A percentile compares a stretch with the other conserved stretches of the same genome.
Conservation (phyloP, 2,113 vertebrate species). For the Chaenocephalus aceratus region DNA sequence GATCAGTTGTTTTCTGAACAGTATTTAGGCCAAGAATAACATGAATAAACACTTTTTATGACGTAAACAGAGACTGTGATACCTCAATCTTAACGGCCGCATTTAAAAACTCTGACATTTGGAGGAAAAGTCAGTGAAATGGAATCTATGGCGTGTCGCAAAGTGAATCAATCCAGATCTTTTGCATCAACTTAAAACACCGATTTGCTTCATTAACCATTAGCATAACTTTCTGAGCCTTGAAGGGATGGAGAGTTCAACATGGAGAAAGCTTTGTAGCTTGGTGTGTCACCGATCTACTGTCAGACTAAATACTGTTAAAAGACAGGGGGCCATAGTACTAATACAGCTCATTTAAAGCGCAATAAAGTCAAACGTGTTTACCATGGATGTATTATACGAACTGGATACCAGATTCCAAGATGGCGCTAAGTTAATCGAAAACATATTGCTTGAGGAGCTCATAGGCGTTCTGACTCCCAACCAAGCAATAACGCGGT, state of each 20-base stretch:
- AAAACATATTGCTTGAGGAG: too few relatives aligned
- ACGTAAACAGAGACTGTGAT: conserved; percentile 50
- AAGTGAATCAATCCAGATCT: neutral
- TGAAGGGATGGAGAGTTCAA: too few relatives aligned
- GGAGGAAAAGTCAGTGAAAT: neutral
- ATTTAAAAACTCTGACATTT: neutral
- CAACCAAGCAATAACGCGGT: too few relatives aligned
- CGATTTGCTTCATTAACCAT: too few relatives aligned
- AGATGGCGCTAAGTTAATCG: neutral
- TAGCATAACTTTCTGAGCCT: too few relatives aligned
- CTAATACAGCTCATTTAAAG: neutral
- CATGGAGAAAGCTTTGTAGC: too few relatives aligned
- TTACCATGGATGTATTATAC: neutral
- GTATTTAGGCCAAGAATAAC: neutral
- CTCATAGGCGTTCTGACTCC: too few relatives aligned
- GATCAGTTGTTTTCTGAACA: neutral
- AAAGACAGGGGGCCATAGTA: too few relatives aligned
- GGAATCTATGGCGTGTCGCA: neutral
- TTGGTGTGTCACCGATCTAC: too few relatives aligned
- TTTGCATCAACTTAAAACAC: too few relatives aligned
- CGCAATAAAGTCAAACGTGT: neutral
- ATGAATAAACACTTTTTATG: neutral
- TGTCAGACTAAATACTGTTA: too few relatives aligned
- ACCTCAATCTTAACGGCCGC: neutral
- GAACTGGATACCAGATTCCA: neutral